phyloP scores from a whole-genome alignment of 2,113 vertebrate species.

The Festucalex cinctus region DNA sequence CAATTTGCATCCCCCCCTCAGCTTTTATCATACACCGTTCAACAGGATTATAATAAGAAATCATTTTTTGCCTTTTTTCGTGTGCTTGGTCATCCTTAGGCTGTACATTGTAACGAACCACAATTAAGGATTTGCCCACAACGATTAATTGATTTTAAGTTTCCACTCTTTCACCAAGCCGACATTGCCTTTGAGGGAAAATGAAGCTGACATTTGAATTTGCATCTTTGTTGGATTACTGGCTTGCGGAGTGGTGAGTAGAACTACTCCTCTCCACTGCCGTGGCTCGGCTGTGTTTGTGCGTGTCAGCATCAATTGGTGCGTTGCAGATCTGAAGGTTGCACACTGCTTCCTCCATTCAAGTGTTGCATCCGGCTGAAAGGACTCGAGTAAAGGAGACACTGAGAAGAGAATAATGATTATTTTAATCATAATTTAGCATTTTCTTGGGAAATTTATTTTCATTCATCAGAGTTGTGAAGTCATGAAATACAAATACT shows the following conservation, averaged over 20 bases:
- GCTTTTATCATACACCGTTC: background rate
- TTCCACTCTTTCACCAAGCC: conserved; percentile 34
- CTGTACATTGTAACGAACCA: conserved; percentile 45
- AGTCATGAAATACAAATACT: no score
- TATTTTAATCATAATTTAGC: background rate
- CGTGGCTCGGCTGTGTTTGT: conserved; percentile 38
- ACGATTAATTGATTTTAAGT: conserved; percentile 40
- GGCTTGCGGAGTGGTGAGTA: conserved; percentile 48
- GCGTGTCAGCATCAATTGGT: conserved; percentile 56
- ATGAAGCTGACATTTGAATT: conserved; percentile 55
- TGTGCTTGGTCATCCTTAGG: background rate
- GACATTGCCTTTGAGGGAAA: conserved; percentile 54
- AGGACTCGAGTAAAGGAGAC: background rate
- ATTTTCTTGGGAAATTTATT: background rate
- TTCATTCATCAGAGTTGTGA: background rate
- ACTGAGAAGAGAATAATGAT: background rate
- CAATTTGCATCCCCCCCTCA: background rate
- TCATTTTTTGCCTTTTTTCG: no score
- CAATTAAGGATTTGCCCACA: conserved; percentile 56
- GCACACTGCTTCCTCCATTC: conserved; percentile 46
- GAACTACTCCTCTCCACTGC: conserved; percentile 28
- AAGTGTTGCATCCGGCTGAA: conserved; percentile 21
- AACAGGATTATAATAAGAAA: no score
- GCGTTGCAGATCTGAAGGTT: conserved; percentile 36
- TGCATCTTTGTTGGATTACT: conserved; percentile 39